Evolutionary conservation across 2,888 invertebrate species (phyloP).

Genomic region (Heterodera filipjevi): DNA sequence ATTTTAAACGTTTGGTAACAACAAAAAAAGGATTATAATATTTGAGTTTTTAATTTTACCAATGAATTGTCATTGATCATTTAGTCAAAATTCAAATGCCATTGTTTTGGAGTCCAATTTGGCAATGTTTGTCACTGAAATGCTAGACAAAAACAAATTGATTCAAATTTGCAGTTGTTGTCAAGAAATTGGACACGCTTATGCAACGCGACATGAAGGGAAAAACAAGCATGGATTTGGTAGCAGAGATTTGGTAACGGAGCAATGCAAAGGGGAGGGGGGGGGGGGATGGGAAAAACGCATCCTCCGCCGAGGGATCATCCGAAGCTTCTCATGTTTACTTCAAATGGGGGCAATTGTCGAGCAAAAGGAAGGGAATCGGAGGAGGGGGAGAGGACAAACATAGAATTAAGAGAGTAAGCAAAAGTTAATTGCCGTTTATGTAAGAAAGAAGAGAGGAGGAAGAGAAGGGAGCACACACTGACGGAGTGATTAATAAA

Average conservation of each 20-base stretch:
- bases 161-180: background rate
- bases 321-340: conserved; percentile 16
- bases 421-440: conserved; percentile 7
- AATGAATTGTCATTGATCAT: no score
- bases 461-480: background rate
- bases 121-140: background rate
- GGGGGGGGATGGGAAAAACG: background rate
- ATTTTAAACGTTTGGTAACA: no score
- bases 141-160: background rate
- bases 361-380: background rate
- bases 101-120: background rate
- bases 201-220: background rate
- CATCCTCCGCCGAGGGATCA: conserved; percentile 12
- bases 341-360: conserved; percentile 20
- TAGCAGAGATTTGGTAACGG: background rate
- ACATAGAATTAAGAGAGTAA: conserved; percentile 1
- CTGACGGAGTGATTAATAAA: background rate
- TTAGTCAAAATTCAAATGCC: background rate
- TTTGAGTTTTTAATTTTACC: no score
- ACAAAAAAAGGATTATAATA: no score
- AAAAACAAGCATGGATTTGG: conserved; percentile 12
- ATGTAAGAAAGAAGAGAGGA: background rate
- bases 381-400: background rate
- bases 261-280: background rate
- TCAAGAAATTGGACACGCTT: conserved; percentile 7